Base-by-base conservation (phyloP, 2,797 vertebrate species). In the Urosaurus nigricauda region DNA sequence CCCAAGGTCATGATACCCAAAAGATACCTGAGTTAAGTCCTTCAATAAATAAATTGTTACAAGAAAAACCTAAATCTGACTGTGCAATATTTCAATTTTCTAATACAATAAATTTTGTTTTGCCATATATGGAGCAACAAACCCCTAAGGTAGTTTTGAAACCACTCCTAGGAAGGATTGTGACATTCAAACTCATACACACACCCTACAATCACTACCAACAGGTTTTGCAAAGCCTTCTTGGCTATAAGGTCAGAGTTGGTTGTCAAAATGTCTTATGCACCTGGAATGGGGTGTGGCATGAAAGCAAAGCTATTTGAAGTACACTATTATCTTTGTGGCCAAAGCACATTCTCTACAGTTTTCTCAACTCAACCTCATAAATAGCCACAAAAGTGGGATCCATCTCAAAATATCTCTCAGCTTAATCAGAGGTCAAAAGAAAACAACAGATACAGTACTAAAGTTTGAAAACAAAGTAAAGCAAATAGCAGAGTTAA, bases 171-270 rank as follows among this genome's bases (percentile, higher is more conserved):
- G n/a, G 43, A 85, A 88, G 6, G 83, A 83, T 71, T 86, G 87
- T 84, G 90, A 93, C 92, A 90, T 91, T 91, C 1, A 82, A 79
- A 93, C 91, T 89, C 93, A 93, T 94, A 92, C 19, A 92, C 87
- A 92, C 86, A 58, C 92, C 85, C 56, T 92, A 82, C 63, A 84
- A 93, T 77, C 65, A 40, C 35, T 24, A 82, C 56, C 37, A 83
- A 94, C 92, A 92, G 92, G 93, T 95, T 95, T 68, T 74, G 60
- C 0, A 0, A 92, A 91, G 90, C 85, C 89, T 90, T 85, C 79
- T 70, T 71, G 88, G 88, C 80, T 89, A 71, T 43, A 91, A 92
- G 83, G 91, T 86, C 85, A 87, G 24, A 90, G 37, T 37, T 4
- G 83, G n/a, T 75, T 92, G 86, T 32, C n/a, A 78, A 79, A 91